A percentile compares a stretch with the other conserved stretches of the same genome.
phyloP scores from a whole-genome alignment of 2,888 invertebrate species.

The Polydrusus cervinus region DNA sequence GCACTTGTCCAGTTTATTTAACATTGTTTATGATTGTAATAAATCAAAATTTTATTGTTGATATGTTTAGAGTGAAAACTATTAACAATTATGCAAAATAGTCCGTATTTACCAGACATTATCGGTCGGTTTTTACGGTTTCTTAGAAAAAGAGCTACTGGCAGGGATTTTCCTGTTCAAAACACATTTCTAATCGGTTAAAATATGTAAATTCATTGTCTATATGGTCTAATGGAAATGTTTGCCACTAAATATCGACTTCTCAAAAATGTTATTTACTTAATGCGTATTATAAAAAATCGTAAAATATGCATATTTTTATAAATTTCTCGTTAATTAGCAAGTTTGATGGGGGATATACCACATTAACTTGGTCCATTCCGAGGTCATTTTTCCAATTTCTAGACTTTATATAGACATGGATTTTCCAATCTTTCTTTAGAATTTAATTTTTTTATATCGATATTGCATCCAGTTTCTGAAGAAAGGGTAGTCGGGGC shows the following conservation, averaged over 20 bases:
- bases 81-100: background rate
- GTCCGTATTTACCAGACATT: constrained; percentile 24
- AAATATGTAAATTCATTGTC: background rate
- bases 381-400: no score
- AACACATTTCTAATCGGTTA: background rate
- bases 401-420: no score
- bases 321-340: background rate
- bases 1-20: no score
- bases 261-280: background rate
- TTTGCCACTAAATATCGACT: background rate
- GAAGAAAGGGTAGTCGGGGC: no score
- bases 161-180: background rate
- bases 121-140: constrained; percentile 5
- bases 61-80: background rate
- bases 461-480: no score
- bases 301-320: background rate
- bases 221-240: constrained; percentile 1
- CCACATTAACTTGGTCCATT: no score
- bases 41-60: background rate
- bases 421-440: no score
- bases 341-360: no score
- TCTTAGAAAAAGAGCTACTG: constrained; percentile 1
- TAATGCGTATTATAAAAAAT: background rate
- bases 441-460: no score
- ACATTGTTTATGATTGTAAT: background rate